Conservation (phyloP, 2,797 vertebrate genomes). For the Centropyge bicolor region DNA sequence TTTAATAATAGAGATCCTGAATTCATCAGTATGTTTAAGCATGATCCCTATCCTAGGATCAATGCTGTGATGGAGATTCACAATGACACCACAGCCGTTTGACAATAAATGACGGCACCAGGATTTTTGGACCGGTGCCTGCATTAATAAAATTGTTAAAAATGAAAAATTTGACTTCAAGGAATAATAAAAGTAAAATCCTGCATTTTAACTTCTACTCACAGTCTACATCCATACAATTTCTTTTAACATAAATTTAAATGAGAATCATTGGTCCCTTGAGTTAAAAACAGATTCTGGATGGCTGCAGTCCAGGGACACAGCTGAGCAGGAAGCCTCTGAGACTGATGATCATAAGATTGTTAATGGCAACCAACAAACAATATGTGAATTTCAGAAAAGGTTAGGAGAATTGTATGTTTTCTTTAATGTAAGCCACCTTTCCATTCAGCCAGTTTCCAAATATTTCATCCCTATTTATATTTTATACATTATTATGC, state of each 20-base stretch:
- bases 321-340: background rate
- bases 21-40: background rate
- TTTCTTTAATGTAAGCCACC: background rate
- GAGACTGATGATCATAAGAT: background rate
- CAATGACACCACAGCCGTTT: background rate
- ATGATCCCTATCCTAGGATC: background rate
- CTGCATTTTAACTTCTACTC: background rate
- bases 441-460: too few species aligned
- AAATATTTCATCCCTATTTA: too few species aligned
- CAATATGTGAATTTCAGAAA: background rate
- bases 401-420: background rate
- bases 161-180: background rate
- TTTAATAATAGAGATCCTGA: background rate
- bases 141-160: background rate
- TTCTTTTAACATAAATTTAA: background rate
- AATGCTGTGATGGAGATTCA: slow-evolving; percentile 4
- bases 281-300: background rate
- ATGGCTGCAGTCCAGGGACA: background rate
- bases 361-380: background rate
- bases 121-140: background rate
- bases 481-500: too few species aligned
- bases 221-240: background rate
- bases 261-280: background rate
- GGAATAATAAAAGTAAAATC: background rate
- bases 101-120: background rate